Conservation (phyloP, 1,140 invertebrate species). For the Mesaphorura yosii region DNA sequence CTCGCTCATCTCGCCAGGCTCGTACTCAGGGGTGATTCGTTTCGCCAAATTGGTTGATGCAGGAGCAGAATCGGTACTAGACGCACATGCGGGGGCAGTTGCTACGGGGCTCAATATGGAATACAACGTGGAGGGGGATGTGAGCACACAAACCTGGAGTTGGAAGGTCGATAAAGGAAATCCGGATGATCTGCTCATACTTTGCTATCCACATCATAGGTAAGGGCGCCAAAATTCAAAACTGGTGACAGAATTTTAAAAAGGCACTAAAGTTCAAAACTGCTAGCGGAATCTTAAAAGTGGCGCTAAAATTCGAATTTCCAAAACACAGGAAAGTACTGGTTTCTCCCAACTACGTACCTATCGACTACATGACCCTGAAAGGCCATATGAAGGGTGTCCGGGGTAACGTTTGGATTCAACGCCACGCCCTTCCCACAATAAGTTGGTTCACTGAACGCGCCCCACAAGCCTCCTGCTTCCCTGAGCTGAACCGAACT, state of each 20-base stretch:
- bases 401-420: slow-evolving; percentile 2
- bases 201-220: slow-evolving; percentile 7
- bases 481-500: not conserved
- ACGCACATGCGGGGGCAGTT: not conserved
- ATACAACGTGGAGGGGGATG: not conserved
- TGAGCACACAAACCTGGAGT: slow-evolving; percentile 1
- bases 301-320: not conserved
- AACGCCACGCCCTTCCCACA: slow-evolving; percentile 6
- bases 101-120: not conserved
- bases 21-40: not conserved
- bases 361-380: slow-evolving; percentile 10
- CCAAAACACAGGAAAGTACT: slow-evolving; percentile 8
- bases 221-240: not conserved
- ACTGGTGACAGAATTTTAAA: no score
- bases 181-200: not conserved
- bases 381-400: slow-evolving; percentile 12
- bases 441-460: slow-evolving; percentile 7
- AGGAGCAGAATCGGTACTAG: not conserved
- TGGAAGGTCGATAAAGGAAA: not conserved
- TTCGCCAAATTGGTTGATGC: not conserved
- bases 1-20: not conserved
- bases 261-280: no score
- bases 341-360: not conserved
- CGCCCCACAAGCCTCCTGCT: not conserved
- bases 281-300: not conserved